Percentiles rank a stretch among this genome's conserved stretches.
Conservation (phyloP, 2,113 vertebrate genomes). For the Chrysemys picta region DNA sequence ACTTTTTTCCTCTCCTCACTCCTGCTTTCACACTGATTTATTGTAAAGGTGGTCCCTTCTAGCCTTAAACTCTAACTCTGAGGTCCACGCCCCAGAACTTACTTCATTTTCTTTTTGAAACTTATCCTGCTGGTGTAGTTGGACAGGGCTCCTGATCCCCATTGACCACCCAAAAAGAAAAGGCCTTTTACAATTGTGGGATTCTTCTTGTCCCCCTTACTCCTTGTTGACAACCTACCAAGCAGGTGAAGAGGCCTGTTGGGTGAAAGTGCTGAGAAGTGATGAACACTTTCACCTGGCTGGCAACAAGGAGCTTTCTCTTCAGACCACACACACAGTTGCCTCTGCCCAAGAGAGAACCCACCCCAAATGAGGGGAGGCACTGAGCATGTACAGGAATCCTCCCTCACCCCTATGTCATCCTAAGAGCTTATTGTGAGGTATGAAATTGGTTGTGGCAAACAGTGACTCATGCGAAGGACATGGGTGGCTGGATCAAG, state of each 20-base stretch:
- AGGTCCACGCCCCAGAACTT: neutral
- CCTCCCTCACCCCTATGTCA: neutral
- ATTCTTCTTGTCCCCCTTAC: neutral
- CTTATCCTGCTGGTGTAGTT: neutral
- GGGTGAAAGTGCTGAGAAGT: neutral
- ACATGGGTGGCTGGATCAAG: neutral
- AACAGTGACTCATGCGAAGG: neutral
- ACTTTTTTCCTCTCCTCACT: neutral
- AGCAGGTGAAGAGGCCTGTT: neutral
- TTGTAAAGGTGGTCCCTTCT: neutral
- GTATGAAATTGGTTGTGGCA: neutral
- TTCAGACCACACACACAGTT: neutral
- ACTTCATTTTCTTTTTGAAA: neutral
- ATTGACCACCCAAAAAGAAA: neutral
- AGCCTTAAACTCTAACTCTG: neutral
- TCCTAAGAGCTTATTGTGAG: neutral
- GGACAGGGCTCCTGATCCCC: neutral
- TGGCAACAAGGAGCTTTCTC: neutral
- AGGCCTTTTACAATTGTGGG: neutral
- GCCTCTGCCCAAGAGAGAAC: neutral
- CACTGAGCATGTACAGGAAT: accelerated
- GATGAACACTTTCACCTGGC: neutral
- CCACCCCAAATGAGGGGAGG: neutral
- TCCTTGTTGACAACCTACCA: neutral
- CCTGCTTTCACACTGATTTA: neutral